phyloP scores from a whole-genome alignment of 1,140 invertebrate species.

The Ooceraea biroi region DNA sequence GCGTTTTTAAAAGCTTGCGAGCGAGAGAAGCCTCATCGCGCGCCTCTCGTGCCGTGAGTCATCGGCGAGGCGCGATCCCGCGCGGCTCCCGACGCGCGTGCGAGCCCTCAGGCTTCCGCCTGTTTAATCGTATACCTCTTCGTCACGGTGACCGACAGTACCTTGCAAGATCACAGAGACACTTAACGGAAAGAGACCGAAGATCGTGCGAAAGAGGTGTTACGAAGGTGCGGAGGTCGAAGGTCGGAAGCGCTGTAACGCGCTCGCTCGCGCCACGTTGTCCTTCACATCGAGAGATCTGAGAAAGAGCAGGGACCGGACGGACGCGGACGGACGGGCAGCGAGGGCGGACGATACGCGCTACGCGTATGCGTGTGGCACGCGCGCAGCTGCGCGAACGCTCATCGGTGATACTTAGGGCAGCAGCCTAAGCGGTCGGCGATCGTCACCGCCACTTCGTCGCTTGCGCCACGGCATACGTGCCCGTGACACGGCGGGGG shows the following conservation, averaged over 20 bases:
- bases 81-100: slow-evolving; percentile 43
- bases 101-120: slow-evolving; percentile 42
- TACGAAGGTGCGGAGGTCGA: not conserved
- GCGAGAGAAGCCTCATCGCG: slow-evolving; percentile 61
- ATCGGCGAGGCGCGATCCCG: slow-evolving; percentile 52
- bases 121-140: slow-evolving; percentile 45
- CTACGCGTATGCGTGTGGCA: slow-evolving; percentile 50
- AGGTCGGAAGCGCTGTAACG: not conserved
- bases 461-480: slow-evolving; percentile 1
- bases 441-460: slow-evolving; percentile 11
- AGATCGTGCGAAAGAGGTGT: not conserved
- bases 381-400: slow-evolving; percentile 43
- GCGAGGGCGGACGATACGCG: slow-evolving; percentile 51
- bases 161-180: slow-evolving; percentile 8
- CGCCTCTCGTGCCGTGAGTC: slow-evolving; percentile 53
- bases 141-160: slow-evolving; percentile 56
- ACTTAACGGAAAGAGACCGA: slow-evolving; percentile 2
- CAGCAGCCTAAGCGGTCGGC: slow-evolving; percentile 31
- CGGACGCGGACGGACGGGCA: slow-evolving; percentile 17
- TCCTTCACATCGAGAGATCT: not conserved
- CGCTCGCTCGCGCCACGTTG: slow-evolving; percentile 4
- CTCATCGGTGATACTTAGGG: slow-evolving; percentile 48
- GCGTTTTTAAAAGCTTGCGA: slow-evolving; percentile 62
- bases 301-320: slow-evolving; percentile 2
- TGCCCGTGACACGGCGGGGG: slow-evolving; percentile 43